Evolutionary conservation across 1,140 invertebrate genomes (phyloP), one percentile per base, ranked within the genome.

Genomic region (Parapsyche elsis): DNA sequence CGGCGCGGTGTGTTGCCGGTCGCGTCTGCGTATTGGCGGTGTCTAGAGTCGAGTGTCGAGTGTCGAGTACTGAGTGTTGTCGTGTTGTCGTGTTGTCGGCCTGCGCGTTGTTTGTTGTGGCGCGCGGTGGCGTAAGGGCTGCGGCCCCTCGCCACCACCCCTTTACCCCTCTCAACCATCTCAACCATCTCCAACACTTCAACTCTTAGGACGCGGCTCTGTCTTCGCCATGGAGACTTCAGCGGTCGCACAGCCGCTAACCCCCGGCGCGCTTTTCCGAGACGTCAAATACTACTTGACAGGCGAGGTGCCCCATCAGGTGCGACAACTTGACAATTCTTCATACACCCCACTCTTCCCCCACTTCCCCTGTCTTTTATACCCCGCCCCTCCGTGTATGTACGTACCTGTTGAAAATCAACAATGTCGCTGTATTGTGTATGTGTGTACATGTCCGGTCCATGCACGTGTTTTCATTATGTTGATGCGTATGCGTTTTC

Each of bases 281-380:
- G 89, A 92, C 88, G 90, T 94, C 82, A 94, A 93, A 87, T 94
- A 92, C 88, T 93, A 92, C 87, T 88, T 93, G 84, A 93, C 91
- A 85, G 93, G 93, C 81, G 90, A 92, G 87, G 91, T 92, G 78
- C 90, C 91, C 83, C 90, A 92, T 84, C 92, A 92, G 89, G 92
- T 93, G 88, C 86, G 14, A 86, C 19, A 1, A 26, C 46, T 21
- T 59, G 9, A n/a, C n/a, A n/a, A n/a, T 30, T n/a, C 26, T 76
- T 76, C 46, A n/a, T 16, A 21, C 30, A n/a, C 23, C 45, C 73
- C 49, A 16, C 16, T 12, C 49, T 10, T 10, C 4, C 12, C 26
- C 21, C 12, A 70, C 26, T 24, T 10, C 14, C 19, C 53, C 10
- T 10, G 53, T n/a, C n/a, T n/a, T n/a, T n/a, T n/a, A n/a, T n/a